Base-by-base conservation (phyloP, 2,797 vertebrate genomes). In the Thamnophis elegans region DNA sequence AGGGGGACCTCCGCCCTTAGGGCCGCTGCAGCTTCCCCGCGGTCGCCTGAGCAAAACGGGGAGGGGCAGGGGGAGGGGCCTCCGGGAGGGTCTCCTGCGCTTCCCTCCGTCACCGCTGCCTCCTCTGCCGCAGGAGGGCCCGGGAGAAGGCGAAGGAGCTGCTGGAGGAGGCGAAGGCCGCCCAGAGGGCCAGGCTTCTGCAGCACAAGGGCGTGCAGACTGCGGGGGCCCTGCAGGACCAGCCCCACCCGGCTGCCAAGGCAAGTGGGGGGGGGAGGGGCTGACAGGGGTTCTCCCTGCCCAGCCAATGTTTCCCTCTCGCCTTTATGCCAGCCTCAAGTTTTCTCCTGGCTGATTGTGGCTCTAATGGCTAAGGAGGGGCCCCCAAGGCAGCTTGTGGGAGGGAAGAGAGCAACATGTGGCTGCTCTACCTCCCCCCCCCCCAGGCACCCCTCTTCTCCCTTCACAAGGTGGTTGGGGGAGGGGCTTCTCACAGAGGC, bases 61-160 rank as follows among this genome's bases (percentile, higher is more conserved):
- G 42, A 42, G 42, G 42, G 42, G 59, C 25, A 26, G 25, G 59
- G 0, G 25, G 3, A 11, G 25, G 59, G 59, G 59, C 11, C 58
- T 22, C 14, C 16, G 3, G 18, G 68, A 6, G n/a, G 28, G 13
- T 55, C 14, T 28, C 60, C 47, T 18, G 25, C 9, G 5, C 60
- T 16, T 2, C 54, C 20, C 0, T 5, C 54, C 20, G 0, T 3
- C 22, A 1, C 54, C 1, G 47, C n/a, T 32, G 11, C 0, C 14
- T 5, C 53, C 6, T 51, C 25, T 2, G 89, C 18, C 91, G 56
- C 93, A 98, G 98, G 93, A 90, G 1, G 82, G 94, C 93, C 88
- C 96, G 93, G 73, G 95, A 91, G 36, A 93, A n/a, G n/a, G 89
- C 94, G 89, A 94, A 13, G 62, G 85, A 54, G 1, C 95, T 95